These are phyloP conservation scores for Cinclus cinclus DNA, from an alignment of 2,113 vertebrate genomes.

Conservation along the genomic window DNA sequence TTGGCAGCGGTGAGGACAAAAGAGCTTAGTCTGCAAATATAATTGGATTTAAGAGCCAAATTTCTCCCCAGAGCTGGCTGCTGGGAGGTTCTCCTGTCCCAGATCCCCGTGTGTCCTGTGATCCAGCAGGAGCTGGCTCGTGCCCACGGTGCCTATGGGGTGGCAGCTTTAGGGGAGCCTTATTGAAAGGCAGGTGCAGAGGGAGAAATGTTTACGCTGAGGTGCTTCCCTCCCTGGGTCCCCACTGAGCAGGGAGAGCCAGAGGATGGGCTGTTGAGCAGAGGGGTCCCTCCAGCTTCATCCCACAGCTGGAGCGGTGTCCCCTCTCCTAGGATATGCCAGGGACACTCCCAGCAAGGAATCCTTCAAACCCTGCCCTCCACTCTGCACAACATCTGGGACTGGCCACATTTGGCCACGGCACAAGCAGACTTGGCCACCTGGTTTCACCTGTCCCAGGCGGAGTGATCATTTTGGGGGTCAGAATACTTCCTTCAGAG, in stretches of 20 bases:
- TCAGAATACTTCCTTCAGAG: background rate
- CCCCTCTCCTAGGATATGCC: background rate
- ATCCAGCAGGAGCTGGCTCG: background rate
- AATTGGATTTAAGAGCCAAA: background rate
- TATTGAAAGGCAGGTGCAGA: background rate
- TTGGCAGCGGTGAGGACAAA: background rate
- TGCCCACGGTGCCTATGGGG: rapidly evolving
- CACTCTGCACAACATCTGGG: background rate
- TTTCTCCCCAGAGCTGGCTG: background rate
- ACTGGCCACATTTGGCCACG: rapidly evolving
- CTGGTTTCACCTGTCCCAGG: background rate
- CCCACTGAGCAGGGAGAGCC: rapidly evolving
- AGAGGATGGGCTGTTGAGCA: background rate
- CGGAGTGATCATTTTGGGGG: background rate
- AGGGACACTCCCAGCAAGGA: background rate
- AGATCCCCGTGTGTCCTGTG: rapidly evolving
- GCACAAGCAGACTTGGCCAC: background rate
- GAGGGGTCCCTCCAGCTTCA: background rate
- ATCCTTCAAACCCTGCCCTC: background rate
- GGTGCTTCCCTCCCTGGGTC: background rate
- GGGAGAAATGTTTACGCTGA: background rate
- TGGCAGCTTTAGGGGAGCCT: background rate
- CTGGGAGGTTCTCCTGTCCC: background rate
- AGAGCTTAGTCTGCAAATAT: background rate
- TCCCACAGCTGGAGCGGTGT: background rate